Conservation (phyloP, 2,797 vertebrate genomes). For the Sebastes jordani region DNA sequence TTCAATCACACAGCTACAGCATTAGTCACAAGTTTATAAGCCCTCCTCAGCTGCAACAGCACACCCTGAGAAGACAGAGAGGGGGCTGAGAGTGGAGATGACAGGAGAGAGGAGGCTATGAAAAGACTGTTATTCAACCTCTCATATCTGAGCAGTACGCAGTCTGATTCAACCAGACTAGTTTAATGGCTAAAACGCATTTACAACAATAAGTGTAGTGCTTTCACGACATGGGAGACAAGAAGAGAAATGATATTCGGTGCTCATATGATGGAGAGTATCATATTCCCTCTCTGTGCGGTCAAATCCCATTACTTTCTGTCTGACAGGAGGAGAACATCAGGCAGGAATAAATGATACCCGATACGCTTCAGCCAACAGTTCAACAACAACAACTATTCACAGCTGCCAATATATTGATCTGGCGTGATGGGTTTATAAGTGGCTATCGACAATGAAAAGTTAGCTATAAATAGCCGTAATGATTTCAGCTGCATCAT, state of each 20-base stretch:
- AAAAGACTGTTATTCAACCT: slow-evolving; percentile 10
- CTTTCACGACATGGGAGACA: not conserved
- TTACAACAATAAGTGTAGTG: not conserved
- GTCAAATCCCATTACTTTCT: slow-evolving; percentile 55
- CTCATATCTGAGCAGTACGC: not conserved
- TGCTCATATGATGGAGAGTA: slow-evolving; percentile 3
- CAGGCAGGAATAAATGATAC: slow-evolving; percentile 14
- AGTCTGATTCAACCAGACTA: not conserved
- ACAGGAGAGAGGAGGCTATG: slow-evolving; percentile 9
- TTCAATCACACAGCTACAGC: slow-evolving; percentile 55
- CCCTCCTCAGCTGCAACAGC: slow-evolving; percentile 29
- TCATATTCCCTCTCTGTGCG: slow-evolving; percentile 36
- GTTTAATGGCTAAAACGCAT: not conserved
- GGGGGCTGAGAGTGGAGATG: slow-evolving; percentile 21
- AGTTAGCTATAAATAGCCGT: not conserved
- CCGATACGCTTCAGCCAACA: slow-evolving; percentile 1
- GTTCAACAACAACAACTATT: slow-evolving; percentile 31
- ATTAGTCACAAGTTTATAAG: slow-evolving; percentile 62
- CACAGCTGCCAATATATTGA: slow-evolving; percentile 35
- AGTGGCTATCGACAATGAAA: slow-evolving; percentile 2
- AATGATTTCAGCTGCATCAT: not conserved
- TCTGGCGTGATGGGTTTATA: slow-evolving; percentile 19
- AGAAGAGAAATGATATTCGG: slow-evolving; percentile 10
- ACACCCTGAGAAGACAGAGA: slow-evolving; percentile 18
- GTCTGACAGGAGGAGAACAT: slow-evolving; percentile 27